Conservation (phyloP, 1,140 invertebrate species). For the Rhagoletis zephyria region DNA sequence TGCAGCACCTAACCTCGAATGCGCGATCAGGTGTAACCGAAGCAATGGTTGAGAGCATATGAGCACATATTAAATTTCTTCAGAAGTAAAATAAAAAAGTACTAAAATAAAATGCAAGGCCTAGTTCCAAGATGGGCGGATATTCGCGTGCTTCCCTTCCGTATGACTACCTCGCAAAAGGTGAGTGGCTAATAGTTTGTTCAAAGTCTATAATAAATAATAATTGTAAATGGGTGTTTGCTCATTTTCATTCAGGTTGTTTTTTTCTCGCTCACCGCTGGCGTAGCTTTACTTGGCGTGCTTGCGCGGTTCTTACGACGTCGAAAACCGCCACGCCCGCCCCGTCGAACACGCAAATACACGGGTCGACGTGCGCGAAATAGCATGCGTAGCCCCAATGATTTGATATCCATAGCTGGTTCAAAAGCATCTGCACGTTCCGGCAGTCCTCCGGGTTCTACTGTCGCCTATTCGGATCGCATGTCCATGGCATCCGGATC, state of each 20-base stretch:
- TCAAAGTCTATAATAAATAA: not conserved
- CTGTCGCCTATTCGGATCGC: constrained; percentile 76
- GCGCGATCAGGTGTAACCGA: constrained; percentile 16
- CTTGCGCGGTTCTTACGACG: constrained; percentile 78
- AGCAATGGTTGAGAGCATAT: constrained; percentile 46
- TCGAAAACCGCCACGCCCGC: constrained; percentile 75
- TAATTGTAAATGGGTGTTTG: not conserved
- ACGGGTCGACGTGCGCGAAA: constrained; percentile 75
- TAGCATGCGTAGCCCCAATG: constrained; percentile 79
- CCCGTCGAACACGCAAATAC: constrained; percentile 74
- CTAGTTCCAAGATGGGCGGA: constrained; percentile 56
- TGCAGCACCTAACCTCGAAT: constrained; percentile 17
- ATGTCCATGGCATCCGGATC: constrained; percentile 79
- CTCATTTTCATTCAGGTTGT: constrained; percentile 70
- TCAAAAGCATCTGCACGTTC: constrained; percentile 75
- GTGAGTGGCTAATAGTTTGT: constrained; percentile 42
- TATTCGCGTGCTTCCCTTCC: constrained; percentile 55
- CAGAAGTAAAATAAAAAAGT: not conserved
- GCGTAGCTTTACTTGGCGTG: constrained; percentile 78
- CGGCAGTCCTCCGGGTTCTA: constrained; percentile 73
- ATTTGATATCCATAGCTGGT: constrained; percentile 76
- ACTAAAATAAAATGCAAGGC: constrained; percentile 50
- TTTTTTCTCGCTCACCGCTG: constrained; percentile 74
- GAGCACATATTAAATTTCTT: constrained; percentile 39
- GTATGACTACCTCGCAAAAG: constrained; percentile 58